A percentile compares a stretch with the other conserved stretches of the same genome.
phyloP scores from a whole-genome alignment of 2,797 vertebrate species.

The Numenius phaeopus region DNA sequence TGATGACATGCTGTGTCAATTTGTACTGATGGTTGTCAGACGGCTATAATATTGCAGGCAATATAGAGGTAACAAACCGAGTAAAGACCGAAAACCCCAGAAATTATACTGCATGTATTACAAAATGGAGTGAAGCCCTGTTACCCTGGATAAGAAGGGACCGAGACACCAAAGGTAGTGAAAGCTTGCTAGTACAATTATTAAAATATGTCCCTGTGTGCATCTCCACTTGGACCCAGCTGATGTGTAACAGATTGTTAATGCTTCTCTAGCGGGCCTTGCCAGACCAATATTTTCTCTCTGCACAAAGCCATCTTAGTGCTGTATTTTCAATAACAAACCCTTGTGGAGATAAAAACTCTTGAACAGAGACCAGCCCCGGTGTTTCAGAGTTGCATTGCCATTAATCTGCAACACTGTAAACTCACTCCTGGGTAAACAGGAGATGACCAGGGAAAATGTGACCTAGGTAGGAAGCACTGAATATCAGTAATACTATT shows the following conservation, averaged over 20 bases:
- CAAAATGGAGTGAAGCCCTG: background rate
- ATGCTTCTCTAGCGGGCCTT: background rate
- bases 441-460: background rate
- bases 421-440: background rate
- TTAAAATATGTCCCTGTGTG: background rate
- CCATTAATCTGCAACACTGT: background rate
- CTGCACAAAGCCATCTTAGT: background rate
- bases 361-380: background rate
- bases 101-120: background rate
- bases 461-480: background rate
- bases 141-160: background rate
- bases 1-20: background rate
- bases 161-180: background rate
- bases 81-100: background rate
- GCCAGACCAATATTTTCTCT: background rate
- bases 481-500: background rate
- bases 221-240: background rate
- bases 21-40: background rate
- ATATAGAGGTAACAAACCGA: background rate
- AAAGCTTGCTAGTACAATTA: background rate
- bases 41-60: background rate
- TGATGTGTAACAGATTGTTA: background rate
- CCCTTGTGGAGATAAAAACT: accelerated
- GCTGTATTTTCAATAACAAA: background rate
- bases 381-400: background rate